Evolutionary conservation across 1,140 invertebrate species (phyloP).

Genomic region (Choristoneura fumiferana): DNA sequence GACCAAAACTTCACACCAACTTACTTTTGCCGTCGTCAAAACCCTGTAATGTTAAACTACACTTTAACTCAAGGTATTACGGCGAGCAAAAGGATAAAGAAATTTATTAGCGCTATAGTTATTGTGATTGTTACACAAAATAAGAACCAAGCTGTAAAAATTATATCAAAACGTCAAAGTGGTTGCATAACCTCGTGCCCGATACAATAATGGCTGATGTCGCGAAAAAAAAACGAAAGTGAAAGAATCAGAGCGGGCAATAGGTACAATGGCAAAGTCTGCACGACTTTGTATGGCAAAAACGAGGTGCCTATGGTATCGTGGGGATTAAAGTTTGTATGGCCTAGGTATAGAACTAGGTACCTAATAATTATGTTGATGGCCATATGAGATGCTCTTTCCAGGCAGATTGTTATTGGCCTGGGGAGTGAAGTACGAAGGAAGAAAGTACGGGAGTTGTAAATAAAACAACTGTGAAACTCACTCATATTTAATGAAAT

Average conservation of each 20-base stretch:
- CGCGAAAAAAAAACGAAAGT: constrained; percentile 75
- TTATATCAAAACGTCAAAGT: constrained; percentile 74
- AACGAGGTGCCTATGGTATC: no score
- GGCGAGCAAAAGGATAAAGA: neutral
- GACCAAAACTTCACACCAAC: constrained; percentile 55
- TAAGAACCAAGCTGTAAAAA: constrained; percentile 54
- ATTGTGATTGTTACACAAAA: constrained; percentile 43
- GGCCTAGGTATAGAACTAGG: no score
- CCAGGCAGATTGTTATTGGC: no score
- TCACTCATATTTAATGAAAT: no score
- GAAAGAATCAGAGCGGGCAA: constrained; percentile 69
- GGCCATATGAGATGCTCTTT: no score
- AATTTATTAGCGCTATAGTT: constrained; percentile 21
- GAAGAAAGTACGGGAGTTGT: no score
- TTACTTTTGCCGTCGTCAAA: constrained; percentile 26
- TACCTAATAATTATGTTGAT: no score
- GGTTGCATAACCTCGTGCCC: constrained; percentile 73
- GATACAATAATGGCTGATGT: constrained; percentile 73
- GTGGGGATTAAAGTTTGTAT: no score
- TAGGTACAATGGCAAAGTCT: constrained; percentile 62
- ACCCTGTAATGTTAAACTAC: constrained; percentile 20
- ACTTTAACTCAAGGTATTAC: constrained; percentile 29
- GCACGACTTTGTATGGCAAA: constrained; percentile 42
- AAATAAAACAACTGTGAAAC: no score
- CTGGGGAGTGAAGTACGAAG: no score